phyloP scores from a whole-genome alignment of 2,113 vertebrate species.

The Oryzias curvinotus region DNA sequence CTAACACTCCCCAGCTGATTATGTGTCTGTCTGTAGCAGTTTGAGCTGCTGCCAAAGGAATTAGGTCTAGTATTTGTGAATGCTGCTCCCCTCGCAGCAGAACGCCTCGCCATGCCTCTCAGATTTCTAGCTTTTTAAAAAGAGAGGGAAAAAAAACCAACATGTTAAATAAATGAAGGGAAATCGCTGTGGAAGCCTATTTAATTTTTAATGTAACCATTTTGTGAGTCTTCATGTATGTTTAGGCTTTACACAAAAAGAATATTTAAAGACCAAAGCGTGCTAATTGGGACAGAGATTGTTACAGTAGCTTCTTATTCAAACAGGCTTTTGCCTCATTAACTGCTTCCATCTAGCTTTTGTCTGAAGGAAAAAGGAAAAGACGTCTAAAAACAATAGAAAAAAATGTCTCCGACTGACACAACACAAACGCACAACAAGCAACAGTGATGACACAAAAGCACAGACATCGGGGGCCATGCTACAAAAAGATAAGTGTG shows the following conservation, averaged over 20 bases:
- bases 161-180: conserved; percentile 78
- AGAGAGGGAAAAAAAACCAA: conserved; percentile 28
- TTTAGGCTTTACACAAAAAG: conserved; percentile 76
- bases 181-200: conserved; percentile 80
- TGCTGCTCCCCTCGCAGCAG: conserved; percentile 72
- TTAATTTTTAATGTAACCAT: conserved; percentile 78
- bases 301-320: conserved; percentile 73
- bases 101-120: conserved; percentile 68
- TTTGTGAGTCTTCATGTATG: conserved; percentile 80
- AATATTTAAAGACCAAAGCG: conserved; percentile 73
- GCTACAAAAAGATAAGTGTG: too few relatives aligned
- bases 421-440: conserved; percentile 2
- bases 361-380: conserved; percentile 61
- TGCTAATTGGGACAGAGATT: conserved; percentile 73
- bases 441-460: not conserved
- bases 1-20: conserved; percentile 79
- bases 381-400: conserved; percentile 58
- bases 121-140: conserved; percentile 67
- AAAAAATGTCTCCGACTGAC: conserved; percentile 11
- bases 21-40: conserved; percentile 81
- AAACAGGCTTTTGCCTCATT: conserved; percentile 74
- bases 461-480: not conserved
- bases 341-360: conserved; percentile 69
- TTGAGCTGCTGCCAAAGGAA: conserved; percentile 82
- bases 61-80: conserved; percentile 79